Evolutionary conservation across 2,113 vertebrate species (phyloP).

Genomic region (Apistogramma diplotaenia): DNA sequence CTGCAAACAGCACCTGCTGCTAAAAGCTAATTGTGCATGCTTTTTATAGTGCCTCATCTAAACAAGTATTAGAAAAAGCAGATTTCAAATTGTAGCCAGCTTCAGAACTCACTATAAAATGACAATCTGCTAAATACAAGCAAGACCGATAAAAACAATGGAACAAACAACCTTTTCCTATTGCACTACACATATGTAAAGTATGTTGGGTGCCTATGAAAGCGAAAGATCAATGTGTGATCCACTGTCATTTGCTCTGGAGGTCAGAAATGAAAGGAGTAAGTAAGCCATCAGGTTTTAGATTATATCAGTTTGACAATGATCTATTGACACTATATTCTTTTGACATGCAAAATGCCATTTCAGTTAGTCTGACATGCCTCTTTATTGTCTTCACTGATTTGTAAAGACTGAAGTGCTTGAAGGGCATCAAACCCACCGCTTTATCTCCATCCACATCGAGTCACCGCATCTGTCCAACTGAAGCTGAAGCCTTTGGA

Average conservation of each 20-base stretch:
- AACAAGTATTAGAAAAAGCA: background rate
- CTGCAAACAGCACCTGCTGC: background rate
- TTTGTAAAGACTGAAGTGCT: slow-evolving; percentile 22
- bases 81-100: background rate
- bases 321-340: slow-evolving; percentile 1
- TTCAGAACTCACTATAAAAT: background rate
- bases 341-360: background rate
- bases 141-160: background rate
- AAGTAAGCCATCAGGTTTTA: background rate
- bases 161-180: background rate
- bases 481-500: slow-evolving; percentile 42
- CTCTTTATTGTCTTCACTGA: slow-evolving; percentile 11
- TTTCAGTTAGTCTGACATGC: background rate
- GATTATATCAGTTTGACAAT: background rate
- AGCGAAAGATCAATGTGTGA: background rate
- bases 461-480: slow-evolving; percentile 33
- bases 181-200: background rate
- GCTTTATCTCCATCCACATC: slow-evolving; percentile 24
- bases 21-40: background rate
- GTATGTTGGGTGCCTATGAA: background rate
- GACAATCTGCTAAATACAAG: background rate
- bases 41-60: background rate
- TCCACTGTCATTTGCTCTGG: background rate
- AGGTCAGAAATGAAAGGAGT: background rate
- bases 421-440: slow-evolving; percentile 9